Evolutionary conservation across 2,888 invertebrate genomes (phyloP).

Genomic region (Scelioninae gen. 2): DNA sequence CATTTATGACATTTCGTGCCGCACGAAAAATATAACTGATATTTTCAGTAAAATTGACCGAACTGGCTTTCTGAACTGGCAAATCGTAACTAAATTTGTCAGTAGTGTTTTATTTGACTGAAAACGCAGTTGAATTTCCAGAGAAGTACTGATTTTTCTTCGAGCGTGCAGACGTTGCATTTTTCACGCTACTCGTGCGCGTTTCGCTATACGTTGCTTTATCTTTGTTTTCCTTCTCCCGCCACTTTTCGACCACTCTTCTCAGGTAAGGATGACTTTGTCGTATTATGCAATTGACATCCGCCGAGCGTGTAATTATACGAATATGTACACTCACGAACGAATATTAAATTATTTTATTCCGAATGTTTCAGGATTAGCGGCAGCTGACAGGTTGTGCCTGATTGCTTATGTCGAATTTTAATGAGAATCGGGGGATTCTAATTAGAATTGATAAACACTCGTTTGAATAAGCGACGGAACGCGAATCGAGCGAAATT

Average conservation of each 20-base stretch:
- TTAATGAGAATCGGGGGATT: constrained; percentile 44
- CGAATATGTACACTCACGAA: constrained; percentile 25
- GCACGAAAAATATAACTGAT: too few relatives aligned
- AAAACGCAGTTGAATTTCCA: too few relatives aligned
- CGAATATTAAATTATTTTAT: constrained; percentile 38
- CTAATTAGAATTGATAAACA: constrained; percentile 45
- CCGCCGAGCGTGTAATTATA: constrained; percentile 21
- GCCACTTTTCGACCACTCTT: too few relatives aligned
- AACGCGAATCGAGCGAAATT: constrained; percentile 23
- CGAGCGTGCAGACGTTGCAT: too few relatives aligned
- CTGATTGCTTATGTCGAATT: constrained; percentile 48
- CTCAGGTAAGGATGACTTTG: constrained; percentile 32
- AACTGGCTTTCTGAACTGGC: too few relatives aligned
- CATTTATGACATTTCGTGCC: too few relatives aligned
- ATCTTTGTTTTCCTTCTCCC: too few relatives aligned
- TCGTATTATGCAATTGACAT: constrained; percentile 33
- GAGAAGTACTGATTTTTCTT: too few relatives aligned
- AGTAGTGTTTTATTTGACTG: too few relatives aligned
- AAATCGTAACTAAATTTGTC: too few relatives aligned
- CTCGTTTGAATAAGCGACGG: constrained; percentile 41
- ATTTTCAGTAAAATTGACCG: too few relatives aligned
- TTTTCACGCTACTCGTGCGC: constrained; percentile 9
- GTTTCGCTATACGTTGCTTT: too few relatives aligned
- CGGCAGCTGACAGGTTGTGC: constrained; percentile 41
- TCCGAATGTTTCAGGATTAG: constrained; percentile 30